Evolutionary conservation across 2,797 vertebrate species (phyloP), one percentile per base, ranked within the genome.

Genomic region (Schizopygopsis malacanthus): DNA sequence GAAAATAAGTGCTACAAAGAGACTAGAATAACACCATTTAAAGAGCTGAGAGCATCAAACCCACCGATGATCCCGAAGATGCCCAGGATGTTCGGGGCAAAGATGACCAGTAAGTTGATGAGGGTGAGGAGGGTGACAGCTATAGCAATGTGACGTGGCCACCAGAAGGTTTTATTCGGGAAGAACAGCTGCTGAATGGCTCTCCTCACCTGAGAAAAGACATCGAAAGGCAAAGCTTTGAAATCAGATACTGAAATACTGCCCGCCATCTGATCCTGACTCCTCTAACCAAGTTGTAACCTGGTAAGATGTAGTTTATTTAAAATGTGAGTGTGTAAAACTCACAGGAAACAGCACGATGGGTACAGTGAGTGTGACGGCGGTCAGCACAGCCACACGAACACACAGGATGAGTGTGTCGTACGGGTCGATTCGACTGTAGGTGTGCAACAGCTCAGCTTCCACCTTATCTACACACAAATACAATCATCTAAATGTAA

Each of bases 331-430:
- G 39, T 78, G 76, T 7, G 39, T 28, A 47, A 9, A 67, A 93
- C 98, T 97, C 92, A 99, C 98, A 41, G 98, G 98, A 90, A 99
- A 99, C 81, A 99, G 97, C 63, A 99, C 98, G 0, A 99, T 99
- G 63, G 98, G 98, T 12, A 99, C 98, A 0, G 98, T 99, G 90
- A 99, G 97, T 0, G 98, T 99, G 92, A 99, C 98, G 0, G 98
- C 98, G 0, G 94, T 98, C 88, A 99, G 96, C 87, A 99, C 98
- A 0, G 98, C 98, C 90, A 99, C 94, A 0, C 98, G 97, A 82
- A 99, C 98, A 0, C 98, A 99, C 88, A 99, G 92, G 86, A 99
- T 97, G 90, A 99, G 93, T 41, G 95, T 96, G 7, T 99, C 97
- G 0, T 97, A 98, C 0, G 96, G 94, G 82, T 98, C 96, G 82